Evolutionary conservation across 2,113 vertebrate genomes (phyloP), one percentile per base, ranked within the genome.

Genomic region (Neotragus moschatus): DNA sequence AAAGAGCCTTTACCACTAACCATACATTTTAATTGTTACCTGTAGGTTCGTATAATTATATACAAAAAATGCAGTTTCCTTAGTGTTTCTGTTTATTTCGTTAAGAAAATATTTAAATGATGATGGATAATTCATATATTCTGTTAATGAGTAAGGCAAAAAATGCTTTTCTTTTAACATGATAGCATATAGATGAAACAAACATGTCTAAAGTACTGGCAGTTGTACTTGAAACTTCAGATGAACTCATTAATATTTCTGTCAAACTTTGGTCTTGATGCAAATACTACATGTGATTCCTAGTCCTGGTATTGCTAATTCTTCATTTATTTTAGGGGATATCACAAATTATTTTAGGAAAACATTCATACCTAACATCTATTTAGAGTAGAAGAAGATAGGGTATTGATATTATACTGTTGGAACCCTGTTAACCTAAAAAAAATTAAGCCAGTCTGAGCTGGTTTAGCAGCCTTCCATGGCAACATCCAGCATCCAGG

Each of bases 311-410:
- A 92, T 95, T 95, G 61, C n/a, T 95, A 66, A 70, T 90, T 85
- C 17, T 88, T 93, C n/a, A 56, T 81, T 95, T 79, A 53, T 91
- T 96, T 94, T 91, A 85, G 95, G 75, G n/a, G 23, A 2, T 56
- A 47, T 89, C 63, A 63, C 49, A 90, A 39, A 88, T 91, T 92
- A 66, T 36, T 82, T 77, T 88, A 87, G 43, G 61, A 73, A 47
- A 88, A 60, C 33, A 49, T 66, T 91, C 6, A 95, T 80, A 55
- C 7, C 10, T 91, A 47, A 23, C 17, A 88, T 87, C 36, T 93
- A 1, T 95, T 98, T 61, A 43, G 16, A 94, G 80, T 63, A 11
- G 17, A 84, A 58, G 9, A 85, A 47, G 81, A 30, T 86, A 88
- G 33, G 4, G 23, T 88, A 47, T 88, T 80, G 63, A 93, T 36